These are phyloP conservation scores for Hemicordylus capensis DNA, from an alignment of 2,113 vertebrate genomes.

Conservation along the genomic window DNA sequence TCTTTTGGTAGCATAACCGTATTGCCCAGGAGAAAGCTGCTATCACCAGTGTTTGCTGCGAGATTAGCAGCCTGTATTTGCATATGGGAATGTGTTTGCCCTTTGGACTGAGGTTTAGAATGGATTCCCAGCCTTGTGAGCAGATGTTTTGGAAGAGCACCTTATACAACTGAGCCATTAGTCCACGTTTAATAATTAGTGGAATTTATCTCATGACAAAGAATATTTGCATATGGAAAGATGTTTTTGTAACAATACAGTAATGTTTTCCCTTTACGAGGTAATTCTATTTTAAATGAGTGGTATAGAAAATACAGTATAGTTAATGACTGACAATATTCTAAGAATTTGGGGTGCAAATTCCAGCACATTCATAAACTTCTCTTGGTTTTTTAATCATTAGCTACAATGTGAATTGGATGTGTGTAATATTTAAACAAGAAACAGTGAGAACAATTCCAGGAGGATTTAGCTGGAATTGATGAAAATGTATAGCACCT, in stretches of 20 bases:
- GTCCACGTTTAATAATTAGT: not conserved
- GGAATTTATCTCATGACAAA: not conserved
- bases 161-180: not conserved
- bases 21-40: too few species aligned
- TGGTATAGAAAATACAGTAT: too few species aligned
- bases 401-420: not conserved
- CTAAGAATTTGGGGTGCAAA: too few species aligned
- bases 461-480: not conserved
- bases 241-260: not conserved
- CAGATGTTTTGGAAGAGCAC: not conserved
- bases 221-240: rapidly evolving
- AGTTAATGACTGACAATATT: not conserved
- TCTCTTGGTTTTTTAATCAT: not conserved
- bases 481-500: too few species aligned
- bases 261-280: not conserved
- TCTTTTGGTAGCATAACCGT: too few species aligned
- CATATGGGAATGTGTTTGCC: too few species aligned
- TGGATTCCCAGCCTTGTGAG: not conserved
- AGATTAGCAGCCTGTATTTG: too few species aligned
- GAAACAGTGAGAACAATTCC: not conserved
- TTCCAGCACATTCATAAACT: too few species aligned
- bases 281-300: rapidly evolving
- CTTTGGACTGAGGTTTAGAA: too few species aligned
- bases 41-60: too few species aligned
- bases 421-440: not conserved